Evolutionary conservation across 1,140 invertebrate species (phyloP), one percentile per base, ranked within the genome.

Genomic region (Melipona quadrifasciata): DNA sequence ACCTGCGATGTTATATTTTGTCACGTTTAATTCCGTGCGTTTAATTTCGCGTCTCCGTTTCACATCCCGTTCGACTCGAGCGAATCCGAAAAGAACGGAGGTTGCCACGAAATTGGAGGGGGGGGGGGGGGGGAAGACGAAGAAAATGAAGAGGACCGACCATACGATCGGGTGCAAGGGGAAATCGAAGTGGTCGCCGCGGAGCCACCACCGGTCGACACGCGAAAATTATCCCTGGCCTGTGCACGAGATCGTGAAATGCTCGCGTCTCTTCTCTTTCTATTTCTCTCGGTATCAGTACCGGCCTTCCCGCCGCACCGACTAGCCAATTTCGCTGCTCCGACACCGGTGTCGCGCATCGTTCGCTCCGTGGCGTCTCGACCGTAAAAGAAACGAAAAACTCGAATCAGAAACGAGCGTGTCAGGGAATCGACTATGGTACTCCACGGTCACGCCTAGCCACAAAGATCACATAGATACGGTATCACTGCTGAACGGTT

Each of bases 221-320:
- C 87, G 91, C 82, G 91, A 92, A 90, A 92, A 92, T 92, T 91
- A 92, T 92, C 91, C 89, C 84, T 85, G 72, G n/a, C 53, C 57
- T 74, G 87, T 87, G 82, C 92, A 92, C 90, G 91, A 90, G 86
- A 93, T 91, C 86, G 86, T 88, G 86, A 88, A 91, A 86, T 86
- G 90, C 84, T 61, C 21, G 83, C 85, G 58, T 64, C 79, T 70
- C 68, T 16, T 61, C 80, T 10, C 67, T 82, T 57, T 31, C 17
- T 24, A 47, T 34, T 79, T 24, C 68, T 47, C 57, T 58, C 11
- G 47, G 57, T n/a, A 6, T 34, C 21, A 51, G 39, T 21, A 31
- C 39, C 27, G 16, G 10, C 12, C 39, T 14, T 47, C 55, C 31
- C 55, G 34, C n/a, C 39, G 16, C 17, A 17, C 67, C 4, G 39